Evolutionary conservation across 1,140 invertebrate genomes (phyloP).

Genomic region (Microvelia longipes): DNA sequence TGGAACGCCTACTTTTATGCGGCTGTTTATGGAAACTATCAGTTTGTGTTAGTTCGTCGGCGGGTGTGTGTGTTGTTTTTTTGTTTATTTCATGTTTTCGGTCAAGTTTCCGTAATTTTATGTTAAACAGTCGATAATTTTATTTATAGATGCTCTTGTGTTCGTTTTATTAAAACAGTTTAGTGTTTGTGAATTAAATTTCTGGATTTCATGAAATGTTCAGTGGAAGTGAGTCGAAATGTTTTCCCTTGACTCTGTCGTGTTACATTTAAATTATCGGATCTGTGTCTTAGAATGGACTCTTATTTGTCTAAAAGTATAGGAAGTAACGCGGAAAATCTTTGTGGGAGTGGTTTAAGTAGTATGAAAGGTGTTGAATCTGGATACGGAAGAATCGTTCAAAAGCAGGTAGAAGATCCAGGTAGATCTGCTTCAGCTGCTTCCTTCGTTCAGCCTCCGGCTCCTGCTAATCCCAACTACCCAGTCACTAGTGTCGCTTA

Average conservation of each 20-base stretch:
- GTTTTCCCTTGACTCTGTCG: no score
- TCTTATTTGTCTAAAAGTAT: slow-evolving; percentile 3
- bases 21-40: neutral
- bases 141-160: no score
- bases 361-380: slow-evolving; percentile 7
- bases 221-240: no score
- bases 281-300: slow-evolving; percentile 2
- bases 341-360: neutral
- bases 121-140: no score
- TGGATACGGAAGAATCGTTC: slow-evolving; percentile 13
- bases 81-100: neutral
- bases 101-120: no score
- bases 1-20: neutral
- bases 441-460: no score
- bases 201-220: no score
- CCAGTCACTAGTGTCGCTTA: neutral
- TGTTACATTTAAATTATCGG: no score
- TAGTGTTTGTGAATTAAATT: no score
- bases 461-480: neutral
- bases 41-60: neutral
- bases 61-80: neutral
- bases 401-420: slow-evolving; percentile 3
- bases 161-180: no score
- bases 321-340: neutral
- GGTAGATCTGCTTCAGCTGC: neutral